phyloP scores from a whole-genome alignment of 2,113 vertebrate species.

The Podilymbus podiceps region DNA sequence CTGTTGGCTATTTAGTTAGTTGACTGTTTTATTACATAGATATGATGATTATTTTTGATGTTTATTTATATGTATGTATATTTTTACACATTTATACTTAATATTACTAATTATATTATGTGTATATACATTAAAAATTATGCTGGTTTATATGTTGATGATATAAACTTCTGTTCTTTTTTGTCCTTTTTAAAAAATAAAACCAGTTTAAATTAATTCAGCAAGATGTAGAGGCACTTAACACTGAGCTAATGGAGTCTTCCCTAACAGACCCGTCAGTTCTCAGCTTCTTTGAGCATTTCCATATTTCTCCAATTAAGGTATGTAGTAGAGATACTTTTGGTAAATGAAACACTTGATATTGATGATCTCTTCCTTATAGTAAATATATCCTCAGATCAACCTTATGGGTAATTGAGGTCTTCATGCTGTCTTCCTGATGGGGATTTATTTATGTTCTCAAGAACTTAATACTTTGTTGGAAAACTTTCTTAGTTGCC shows the following conservation, averaged over 20 bases:
- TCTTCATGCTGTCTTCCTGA: not conserved
- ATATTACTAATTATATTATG: not conserved
- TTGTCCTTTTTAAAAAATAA: not conserved
- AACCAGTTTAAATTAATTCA: slow-evolving; percentile 84
- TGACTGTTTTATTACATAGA: not conserved
- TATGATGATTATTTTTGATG: not conserved
- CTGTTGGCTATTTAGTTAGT: not conserved
- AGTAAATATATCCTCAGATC: not conserved
- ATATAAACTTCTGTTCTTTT: not conserved
- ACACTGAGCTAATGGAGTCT: slow-evolving; percentile 85
- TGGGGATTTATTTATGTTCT: not conserved
- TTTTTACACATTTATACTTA: not conserved
- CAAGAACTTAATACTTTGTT: not conserved
- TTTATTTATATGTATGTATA: not conserved
- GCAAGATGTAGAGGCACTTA: slow-evolving; percentile 83
- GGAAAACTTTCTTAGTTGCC: slow-evolving; percentile 17
- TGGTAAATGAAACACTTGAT: not conserved
- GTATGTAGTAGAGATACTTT: slow-evolving; percentile 61
- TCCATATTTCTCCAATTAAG: slow-evolving; percentile 98
- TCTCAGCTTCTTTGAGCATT: slow-evolving; percentile 94
- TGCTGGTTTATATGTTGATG: not conserved
- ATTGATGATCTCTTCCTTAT: not conserved
- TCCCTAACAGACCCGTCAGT: slow-evolving; percentile 85
- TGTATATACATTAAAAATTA: too few species aligned
- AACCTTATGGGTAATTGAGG: not conserved